A percentile compares a stretch with the other conserved stretches of the same genome.
Conservation (phyloP, 2,888 invertebrate species). For the Drosophila rubida region DNA sequence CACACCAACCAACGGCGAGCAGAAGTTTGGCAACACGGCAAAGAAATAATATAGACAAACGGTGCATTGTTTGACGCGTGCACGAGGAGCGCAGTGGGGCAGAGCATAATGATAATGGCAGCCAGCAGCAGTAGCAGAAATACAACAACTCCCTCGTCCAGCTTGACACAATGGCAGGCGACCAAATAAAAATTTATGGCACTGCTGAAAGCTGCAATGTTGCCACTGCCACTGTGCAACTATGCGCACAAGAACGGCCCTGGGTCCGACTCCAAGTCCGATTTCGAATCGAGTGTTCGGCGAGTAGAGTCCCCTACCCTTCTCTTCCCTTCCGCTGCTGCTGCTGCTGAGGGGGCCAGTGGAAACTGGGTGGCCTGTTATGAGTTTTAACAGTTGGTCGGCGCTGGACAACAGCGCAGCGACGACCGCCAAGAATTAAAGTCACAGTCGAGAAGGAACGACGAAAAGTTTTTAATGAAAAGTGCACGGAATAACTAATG, state of each 20-base stretch:
- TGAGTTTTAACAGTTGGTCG: slow-evolving; percentile 64
- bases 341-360: slow-evolving; percentile 26
- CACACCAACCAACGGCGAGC: slow-evolving; percentile 25
- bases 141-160: slow-evolving; percentile 40
- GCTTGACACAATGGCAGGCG: slow-evolving; percentile 75
- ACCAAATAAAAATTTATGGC: slow-evolving; percentile 79
- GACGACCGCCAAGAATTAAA: slow-evolving; percentile 50
- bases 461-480: slow-evolving; percentile 68
- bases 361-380: slow-evolving; percentile 63
- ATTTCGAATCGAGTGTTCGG: slow-evolving; percentile 26
- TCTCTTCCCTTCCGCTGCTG: too few species aligned
- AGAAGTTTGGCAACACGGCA: slow-evolving; percentile 71
- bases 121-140: too few species aligned
- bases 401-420: slow-evolving; percentile 31
- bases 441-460: slow-evolving; percentile 49
- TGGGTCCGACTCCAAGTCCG: slow-evolving; percentile 10
- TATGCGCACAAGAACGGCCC: slow-evolving; percentile 38
- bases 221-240: slow-evolving; percentile 27
- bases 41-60: slow-evolving; percentile 77
- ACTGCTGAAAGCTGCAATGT: slow-evolving; percentile 72
- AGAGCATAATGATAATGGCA: slow-evolving; percentile 75
- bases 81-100: slow-evolving; percentile 5
- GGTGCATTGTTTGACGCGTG: slow-evolving; percentile 57
- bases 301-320: background rate
- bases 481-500: slow-evolving; percentile 53